Evolutionary conservation across 1,140 invertebrate species (phyloP).

Genomic region (Cyphomyrmex costatus): DNA sequence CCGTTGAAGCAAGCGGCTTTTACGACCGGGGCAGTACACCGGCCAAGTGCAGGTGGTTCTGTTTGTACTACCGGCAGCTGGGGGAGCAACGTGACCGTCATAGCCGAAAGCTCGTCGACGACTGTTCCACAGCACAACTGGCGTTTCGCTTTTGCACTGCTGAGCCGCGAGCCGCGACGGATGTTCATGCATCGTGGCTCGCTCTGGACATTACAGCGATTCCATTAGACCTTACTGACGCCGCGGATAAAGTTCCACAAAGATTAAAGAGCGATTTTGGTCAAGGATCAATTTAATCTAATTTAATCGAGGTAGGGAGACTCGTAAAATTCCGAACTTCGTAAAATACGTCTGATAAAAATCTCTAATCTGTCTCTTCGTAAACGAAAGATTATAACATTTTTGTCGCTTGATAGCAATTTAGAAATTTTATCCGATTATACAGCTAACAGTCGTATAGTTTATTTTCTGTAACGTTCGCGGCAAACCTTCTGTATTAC

Average conservation of each 20-base stretch:
- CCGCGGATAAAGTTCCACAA: background rate
- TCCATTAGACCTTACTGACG: background rate
- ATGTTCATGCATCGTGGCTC: background rate
- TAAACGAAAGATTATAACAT: background rate
- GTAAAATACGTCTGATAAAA: background rate
- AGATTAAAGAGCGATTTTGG: background rate
- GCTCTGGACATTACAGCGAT: background rate
- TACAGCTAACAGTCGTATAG: too few relatives aligned
- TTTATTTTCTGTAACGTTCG: background rate
- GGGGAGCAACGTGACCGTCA: background rate
- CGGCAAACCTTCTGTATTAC: background rate
- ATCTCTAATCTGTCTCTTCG: background rate
- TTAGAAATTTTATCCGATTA: background rate
- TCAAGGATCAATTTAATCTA: background rate
- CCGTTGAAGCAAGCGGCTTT: background rate
- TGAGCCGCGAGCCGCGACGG: background rate
- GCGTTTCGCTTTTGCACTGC: background rate
- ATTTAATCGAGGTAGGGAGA: background rate
- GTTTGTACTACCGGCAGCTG: background rate
- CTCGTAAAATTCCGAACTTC: background rate
- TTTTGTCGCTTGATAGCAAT: background rate
- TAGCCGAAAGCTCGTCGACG: constrained; percentile 3
- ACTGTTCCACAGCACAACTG: background rate
- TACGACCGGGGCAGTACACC: background rate
- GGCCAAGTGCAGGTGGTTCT: background rate